phyloP scores from a whole-genome alignment of 2,888 invertebrate species.

The Sycophila texana region DNA sequence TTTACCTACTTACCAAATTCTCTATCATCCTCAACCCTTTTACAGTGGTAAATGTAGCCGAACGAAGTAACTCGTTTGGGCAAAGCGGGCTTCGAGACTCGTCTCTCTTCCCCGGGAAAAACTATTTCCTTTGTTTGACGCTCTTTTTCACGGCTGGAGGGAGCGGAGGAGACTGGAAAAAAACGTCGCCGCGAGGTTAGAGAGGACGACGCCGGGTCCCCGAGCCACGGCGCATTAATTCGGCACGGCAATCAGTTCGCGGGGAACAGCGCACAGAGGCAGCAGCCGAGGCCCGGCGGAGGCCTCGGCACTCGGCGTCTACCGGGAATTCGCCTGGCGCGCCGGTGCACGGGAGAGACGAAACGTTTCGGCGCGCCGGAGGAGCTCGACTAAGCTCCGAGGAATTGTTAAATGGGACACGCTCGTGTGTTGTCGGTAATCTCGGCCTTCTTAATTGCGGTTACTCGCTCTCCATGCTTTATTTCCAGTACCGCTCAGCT shows the following conservation, averaged over 20 bases:
- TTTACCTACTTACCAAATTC: no score
- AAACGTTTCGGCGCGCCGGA: constrained; percentile 23
- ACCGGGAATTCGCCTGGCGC: no score
- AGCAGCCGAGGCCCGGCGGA: no score
- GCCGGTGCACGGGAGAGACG: neutral
- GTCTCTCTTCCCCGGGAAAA: neutral
- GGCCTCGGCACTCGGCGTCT: no score
- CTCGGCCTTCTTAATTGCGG: constrained; percentile 54
- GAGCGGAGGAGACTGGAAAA: no score
- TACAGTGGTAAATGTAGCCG: no score
- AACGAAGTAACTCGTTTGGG: no score
- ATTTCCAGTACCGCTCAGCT: constrained; percentile 14
- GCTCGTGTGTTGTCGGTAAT: constrained; percentile 48
- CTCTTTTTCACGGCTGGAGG: neutral
- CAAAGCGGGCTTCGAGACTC: no score
- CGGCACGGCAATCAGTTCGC: constrained; percentile 46
- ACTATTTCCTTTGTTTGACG: constrained; percentile 1
- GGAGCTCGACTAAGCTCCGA: constrained; percentile 47
- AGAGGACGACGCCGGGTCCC: no score
- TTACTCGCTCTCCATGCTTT: constrained; percentile 30
- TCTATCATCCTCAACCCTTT: no score
- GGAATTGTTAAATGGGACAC: constrained; percentile 55
- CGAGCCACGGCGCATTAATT: constrained; percentile 35
- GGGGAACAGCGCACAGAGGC: neutral
- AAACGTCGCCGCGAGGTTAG: no score